Conservation (phyloP, 2,797 vertebrate species). For the Cichlasoma orientale region DNA sequence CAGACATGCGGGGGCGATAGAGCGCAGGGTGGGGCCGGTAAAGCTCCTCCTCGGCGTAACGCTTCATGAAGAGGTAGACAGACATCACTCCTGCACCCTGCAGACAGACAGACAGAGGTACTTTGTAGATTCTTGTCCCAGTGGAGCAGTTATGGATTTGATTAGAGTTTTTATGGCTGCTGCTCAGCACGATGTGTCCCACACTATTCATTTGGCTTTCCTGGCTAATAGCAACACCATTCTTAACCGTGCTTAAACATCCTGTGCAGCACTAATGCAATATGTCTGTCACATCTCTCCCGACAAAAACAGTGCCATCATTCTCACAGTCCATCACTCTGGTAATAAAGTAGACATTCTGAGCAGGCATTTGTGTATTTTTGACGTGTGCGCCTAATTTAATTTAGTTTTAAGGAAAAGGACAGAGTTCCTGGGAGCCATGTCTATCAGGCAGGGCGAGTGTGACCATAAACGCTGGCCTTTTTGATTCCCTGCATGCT, state of each 20-base stretch:
- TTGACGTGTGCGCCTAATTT: not conserved
- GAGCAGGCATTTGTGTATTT: not conserved
- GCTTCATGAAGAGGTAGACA: slow-evolving; percentile 95
- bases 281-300: not conserved
- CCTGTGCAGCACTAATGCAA: not conserved
- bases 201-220: rapidly evolving
- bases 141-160: rapidly evolving
- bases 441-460: no score
- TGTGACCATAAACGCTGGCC: no score
- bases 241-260: not conserved
- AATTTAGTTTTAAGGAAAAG: no score
- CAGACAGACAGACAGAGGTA: not conserved
- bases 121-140: no score
- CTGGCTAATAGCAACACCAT: not conserved
- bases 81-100: slow-evolving; percentile 95
- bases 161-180: not conserved
- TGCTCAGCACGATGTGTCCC: not conserved
- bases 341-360: not conserved
- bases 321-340: not conserved
- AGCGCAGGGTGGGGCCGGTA: slow-evolving; percentile 89
- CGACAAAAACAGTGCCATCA: not conserved
- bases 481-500: no score
- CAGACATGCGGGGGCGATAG: slow-evolving; percentile 92
- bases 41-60: slow-evolving; percentile 92
- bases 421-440: no score